phyloP scores from a whole-genome alignment of 1,140 invertebrate genomes.

The Schmidtea mediterranea region DNA sequence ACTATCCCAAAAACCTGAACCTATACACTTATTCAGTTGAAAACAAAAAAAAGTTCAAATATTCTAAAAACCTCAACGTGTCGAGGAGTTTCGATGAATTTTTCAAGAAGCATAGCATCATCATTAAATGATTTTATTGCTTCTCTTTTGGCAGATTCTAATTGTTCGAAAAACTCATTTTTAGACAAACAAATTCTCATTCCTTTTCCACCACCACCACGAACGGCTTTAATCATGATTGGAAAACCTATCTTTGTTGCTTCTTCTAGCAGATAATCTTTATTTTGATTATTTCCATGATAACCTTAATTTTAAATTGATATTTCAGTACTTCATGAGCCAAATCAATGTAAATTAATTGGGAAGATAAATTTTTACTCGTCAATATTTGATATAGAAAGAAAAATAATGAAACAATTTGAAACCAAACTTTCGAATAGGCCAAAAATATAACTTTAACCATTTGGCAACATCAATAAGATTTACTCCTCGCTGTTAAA shows the following conservation, averaged over 20 bases:
- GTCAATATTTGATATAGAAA: too few relatives aligned
- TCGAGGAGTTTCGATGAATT: conserved; percentile 41
- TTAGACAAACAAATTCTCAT: conserved; percentile 46
- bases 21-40: conserved; percentile 66
- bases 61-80: conserved; percentile 29
- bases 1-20: conserved; percentile 51
- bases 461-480: too few relatives aligned
- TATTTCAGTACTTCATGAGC: too few relatives aligned
- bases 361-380: too few relatives aligned
- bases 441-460: too few relatives aligned
- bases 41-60: conserved; percentile 46
- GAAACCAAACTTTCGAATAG: too few relatives aligned
- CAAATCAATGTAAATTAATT: too few relatives aligned
- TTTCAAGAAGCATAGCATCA: conserved; percentile 41
- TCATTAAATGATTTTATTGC: conserved; percentile 38
- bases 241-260: conserved; percentile 67
- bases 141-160: conserved; percentile 76
- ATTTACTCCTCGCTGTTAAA: too few relatives aligned
- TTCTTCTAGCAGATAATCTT: conserved; percentile 42
- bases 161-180: conserved; percentile 31
- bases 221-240: conserved; percentile 86
- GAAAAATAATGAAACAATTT: too few relatives aligned
- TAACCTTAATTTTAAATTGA: conserved; percentile 36
- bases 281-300: conserved; percentile 61
- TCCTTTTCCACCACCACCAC: conserved; percentile 83